Evolutionary conservation across 2,797 vertebrate genomes (phyloP).

Genomic region (Chiroxiphia lanceolata): DNA sequence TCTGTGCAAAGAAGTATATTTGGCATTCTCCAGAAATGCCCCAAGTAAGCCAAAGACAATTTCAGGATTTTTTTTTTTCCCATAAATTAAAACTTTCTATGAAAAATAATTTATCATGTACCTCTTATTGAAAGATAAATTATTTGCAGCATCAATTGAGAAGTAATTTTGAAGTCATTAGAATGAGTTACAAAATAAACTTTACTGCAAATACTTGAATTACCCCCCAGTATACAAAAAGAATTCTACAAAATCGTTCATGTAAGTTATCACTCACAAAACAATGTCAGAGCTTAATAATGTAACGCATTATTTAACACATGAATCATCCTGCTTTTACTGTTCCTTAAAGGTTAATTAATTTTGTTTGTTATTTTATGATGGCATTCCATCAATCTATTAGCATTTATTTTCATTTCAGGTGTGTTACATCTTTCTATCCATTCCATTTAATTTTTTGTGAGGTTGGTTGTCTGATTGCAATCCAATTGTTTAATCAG

Average conservation of each 20-base stretch:
- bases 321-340: neutral
- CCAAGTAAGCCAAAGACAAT: neutral
- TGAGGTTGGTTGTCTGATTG: neutral
- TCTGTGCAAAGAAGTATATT: neutral
- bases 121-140: neutral
- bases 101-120: neutral
- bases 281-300: neutral
- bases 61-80: neutral
- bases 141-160: neutral
- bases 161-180: neutral
- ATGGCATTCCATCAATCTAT: neutral
- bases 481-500: neutral
- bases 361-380: neutral
- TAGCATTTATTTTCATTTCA: neutral
- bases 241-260: neutral
- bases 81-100: neutral
- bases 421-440: neutral
- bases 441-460: neutral
- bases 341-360: constrained; percentile 10
- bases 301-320: neutral
- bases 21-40: neutral
- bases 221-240: neutral
- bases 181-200: neutral
- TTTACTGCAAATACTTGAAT: neutral
- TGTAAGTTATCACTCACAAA: neutral